Evolutionary conservation across 2,113 vertebrate genomes (phyloP), one percentile per base, ranked within the genome.

Genomic region (Thermophis baileyi): DNA sequence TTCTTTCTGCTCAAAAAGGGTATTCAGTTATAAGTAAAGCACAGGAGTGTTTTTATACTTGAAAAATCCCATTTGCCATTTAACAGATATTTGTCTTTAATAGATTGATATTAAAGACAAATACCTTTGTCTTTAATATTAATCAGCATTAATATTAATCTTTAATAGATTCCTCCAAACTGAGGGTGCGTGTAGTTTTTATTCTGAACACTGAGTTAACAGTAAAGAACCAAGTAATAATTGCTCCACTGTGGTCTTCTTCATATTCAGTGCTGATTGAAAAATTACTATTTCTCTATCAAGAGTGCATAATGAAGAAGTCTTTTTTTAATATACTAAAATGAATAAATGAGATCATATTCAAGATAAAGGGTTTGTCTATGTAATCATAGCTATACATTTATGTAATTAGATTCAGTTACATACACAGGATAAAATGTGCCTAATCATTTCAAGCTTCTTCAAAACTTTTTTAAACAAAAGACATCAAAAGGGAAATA

Each of bases 351-450:
- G 93, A 95, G 90, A 95, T 94, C 91, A 94, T 93, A 95, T 44
- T 85, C 96, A 95, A 97, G 95, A 94, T 95, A 93, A 92, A 85
- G 90, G 24, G 94, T 96, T 95, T 96, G 94, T 97, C 97, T 96
- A 97, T 97, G 97, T 96, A 97, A 95, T 95, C 97, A 94, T 30
- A 97, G 96, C 92, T 95, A 57, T 95, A 88, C 96, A 96, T 97
- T 97, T 96, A 97, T 96, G 93, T 96, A 97, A 97, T 98, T 97
- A 98, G 94, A 95, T 92, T 97, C 63, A 96, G 97, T 94, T 94
- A 95, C 93, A 98, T 96, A 91, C 92, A 89, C 91, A 95, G 94
- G 91, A 90, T 96, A 97, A 94, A 96, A 95, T 95, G 96, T 96
- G 94, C 95, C 91, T 95, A 95, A 95, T 93, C 96, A 96, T 96